Percentiles rank a stretch among this genome's conserved stretches.
Conservation (phyloP, 37 sponge, comb jelly and placozoan species). For the Dysidea cf. avara region DNA sequence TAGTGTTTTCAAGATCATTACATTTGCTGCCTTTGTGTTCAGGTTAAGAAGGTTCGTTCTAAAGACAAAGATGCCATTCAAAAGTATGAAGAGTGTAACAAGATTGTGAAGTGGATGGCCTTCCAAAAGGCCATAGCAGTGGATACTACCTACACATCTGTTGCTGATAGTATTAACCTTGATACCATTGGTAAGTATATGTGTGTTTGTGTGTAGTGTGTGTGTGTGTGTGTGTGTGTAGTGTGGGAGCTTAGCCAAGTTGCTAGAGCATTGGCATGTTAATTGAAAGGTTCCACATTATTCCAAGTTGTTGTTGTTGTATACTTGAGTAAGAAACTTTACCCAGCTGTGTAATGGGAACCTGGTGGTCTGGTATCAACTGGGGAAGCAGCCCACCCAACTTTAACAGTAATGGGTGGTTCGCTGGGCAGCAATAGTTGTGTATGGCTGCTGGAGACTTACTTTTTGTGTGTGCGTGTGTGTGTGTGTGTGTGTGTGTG, state of each 20-base stretch:
- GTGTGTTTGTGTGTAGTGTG: not conserved
- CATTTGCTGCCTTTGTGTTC: no score
- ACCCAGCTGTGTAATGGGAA: no score
- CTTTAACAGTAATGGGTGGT: no score
- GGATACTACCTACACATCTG: slow-evolving; percentile 61
- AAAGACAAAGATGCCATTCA: slow-evolving; percentile 68
- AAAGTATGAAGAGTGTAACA: slow-evolving; percentile 86
- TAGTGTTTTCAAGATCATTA: no score
- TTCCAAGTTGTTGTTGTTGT: no score
- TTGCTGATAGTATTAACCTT: slow-evolving; percentile 59
- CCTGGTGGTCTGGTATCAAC: no score
- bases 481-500: not conserved
- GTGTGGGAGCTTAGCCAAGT: not conserved
- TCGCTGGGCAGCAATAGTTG: no score
- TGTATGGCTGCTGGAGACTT: no score
- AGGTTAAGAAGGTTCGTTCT: slow-evolving; percentile 25
- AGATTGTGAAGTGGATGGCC: slow-evolving; percentile 83
- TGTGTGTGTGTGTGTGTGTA: not conserved
- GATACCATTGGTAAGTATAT: slow-evolving; percentile 55
- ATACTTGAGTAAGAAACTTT: no score
- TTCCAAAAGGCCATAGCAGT: slow-evolving; percentile 94
- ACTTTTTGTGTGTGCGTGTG: not conserved
- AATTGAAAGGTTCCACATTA: no score
- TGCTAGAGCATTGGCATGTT: not conserved
- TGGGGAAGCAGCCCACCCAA: no score